Percentiles rank a stretch among this genome's conserved stretches.
phyloP scores from a whole-genome alignment of 1,140 invertebrate genomes.

The Euglossa dilemma region DNA sequence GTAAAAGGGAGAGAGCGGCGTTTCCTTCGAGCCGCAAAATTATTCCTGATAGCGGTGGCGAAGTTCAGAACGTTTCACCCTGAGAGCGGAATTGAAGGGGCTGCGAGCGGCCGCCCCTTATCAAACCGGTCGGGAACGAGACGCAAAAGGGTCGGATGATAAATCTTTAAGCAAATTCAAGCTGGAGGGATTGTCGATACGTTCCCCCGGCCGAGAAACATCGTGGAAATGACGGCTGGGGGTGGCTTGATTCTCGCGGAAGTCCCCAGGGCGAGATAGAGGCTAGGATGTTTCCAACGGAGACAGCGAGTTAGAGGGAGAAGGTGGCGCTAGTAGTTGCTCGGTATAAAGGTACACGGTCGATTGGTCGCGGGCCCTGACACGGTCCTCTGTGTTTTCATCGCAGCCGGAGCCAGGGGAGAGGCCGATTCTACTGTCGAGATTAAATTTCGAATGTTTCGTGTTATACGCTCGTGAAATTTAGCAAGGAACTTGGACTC shows the following conservation, averaged over 20 bases:
- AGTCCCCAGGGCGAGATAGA: constrained; percentile 38
- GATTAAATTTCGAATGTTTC: constrained; percentile 15
- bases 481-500: not conserved
- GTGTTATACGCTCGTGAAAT: not conserved
- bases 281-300: not conserved
- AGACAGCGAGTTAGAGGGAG: too few species aligned
- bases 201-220: not conserved
- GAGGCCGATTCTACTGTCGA: not conserved
- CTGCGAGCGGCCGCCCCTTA: not conserved
- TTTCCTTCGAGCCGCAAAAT: constrained; percentile 16
- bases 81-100: constrained; percentile 13
- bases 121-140: not conserved
- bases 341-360: not conserved
- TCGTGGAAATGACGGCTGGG: not conserved
- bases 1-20: not conserved
- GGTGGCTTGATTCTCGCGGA: constrained; percentile 5
- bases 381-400: not conserved
- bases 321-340: not conserved
- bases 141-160: constrained; percentile 37
- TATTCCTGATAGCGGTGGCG: constrained; percentile 15
- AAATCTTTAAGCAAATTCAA: constrained; percentile 56
- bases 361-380: constrained; percentile 22
- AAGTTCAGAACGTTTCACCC: not conserved
- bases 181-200: constrained; percentile 2
- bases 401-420: too few species aligned